A percentile compares a stretch with the other conserved stretches of the same genome.
Evolutionary conservation across 1,140 invertebrate genomes (phyloP).

Genomic region (Magallana ariakensis): DNA sequence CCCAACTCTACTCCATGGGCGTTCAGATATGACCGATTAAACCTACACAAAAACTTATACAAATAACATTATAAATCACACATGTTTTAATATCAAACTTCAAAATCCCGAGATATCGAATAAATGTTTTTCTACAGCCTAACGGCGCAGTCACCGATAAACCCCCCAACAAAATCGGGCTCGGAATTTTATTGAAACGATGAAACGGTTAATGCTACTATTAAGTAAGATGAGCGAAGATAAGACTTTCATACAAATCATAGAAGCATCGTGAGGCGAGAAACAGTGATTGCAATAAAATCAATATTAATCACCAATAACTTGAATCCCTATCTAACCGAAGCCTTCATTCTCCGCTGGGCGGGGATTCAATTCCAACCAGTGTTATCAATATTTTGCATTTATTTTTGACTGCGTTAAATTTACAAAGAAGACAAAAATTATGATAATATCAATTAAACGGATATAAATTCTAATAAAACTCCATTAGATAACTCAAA

Average conservation of each 20-base stretch:
- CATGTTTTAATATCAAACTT: conserved; percentile 34
- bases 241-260: conserved; percentile 16
- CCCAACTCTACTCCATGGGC: not conserved
- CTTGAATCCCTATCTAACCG: conserved; percentile 12
- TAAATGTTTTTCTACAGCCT: conserved; percentile 20
- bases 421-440: conserved; percentile 14
- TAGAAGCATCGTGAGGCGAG: conserved; percentile 8
- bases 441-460: conserved; percentile 57
- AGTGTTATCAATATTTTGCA: conserved; percentile 22
- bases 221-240: conserved; percentile 5
- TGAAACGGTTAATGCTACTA: conserved; percentile 33
- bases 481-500: conserved; percentile 23
- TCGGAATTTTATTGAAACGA: conserved; percentile 30
- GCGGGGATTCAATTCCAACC: conserved; percentile 12
- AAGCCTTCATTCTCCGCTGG: conserved; percentile 6
- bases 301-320: conserved; percentile 34
- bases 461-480: conserved; percentile 55
- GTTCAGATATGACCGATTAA: conserved; percentile 31
- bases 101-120: conserved; percentile 28
- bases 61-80: conserved; percentile 34
- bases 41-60: not conserved
- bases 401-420: conserved; percentile 22
- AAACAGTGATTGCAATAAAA: conserved; percentile 27
- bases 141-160: conserved; percentile 14
- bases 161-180: not conserved